These are phyloP conservation scores for Chrysogorgia sp. DNA, from an alignment of 92 coral and sea anemone species.

Conservation along the genomic window DNA sequence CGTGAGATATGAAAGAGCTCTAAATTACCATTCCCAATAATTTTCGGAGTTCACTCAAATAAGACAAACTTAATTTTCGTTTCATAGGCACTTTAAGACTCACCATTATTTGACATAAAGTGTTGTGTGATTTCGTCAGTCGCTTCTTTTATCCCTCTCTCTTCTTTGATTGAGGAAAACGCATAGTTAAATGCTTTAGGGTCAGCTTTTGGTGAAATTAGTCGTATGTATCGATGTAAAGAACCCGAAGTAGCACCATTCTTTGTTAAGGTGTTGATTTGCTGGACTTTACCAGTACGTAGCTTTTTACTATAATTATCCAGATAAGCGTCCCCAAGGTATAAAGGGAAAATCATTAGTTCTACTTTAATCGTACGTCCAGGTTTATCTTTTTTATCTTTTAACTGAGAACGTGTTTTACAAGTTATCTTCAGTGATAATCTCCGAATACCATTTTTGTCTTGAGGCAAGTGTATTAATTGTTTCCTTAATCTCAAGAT, in stretches of 20 bases:
- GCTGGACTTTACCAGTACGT: neutral
- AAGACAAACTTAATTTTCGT: too few relatives aligned
- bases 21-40: too few relatives aligned
- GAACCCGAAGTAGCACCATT: neutral
- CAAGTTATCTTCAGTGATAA: neutral
- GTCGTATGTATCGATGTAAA: neutral
- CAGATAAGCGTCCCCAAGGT: neutral
- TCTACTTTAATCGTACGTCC: neutral
- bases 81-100: too few relatives aligned
- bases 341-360: neutral
- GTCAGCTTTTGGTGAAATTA: neutral
- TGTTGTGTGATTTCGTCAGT: neutral
- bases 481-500: neutral
- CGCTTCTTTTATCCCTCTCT: neutral
- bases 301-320: neutral
- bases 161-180: neutral
- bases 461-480: neutral
- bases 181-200: neutral
- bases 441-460: neutral
- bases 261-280: too few relatives aligned
- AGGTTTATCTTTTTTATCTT: neutral
- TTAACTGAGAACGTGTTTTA: neutral
- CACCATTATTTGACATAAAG: neutral
- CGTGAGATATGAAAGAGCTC: too few relatives aligned
- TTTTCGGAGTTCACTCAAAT: too few relatives aligned